Evolutionary conservation across 2,797 vertebrate species (phyloP).

Genomic region (Distichodus sexfasciatus): DNA sequence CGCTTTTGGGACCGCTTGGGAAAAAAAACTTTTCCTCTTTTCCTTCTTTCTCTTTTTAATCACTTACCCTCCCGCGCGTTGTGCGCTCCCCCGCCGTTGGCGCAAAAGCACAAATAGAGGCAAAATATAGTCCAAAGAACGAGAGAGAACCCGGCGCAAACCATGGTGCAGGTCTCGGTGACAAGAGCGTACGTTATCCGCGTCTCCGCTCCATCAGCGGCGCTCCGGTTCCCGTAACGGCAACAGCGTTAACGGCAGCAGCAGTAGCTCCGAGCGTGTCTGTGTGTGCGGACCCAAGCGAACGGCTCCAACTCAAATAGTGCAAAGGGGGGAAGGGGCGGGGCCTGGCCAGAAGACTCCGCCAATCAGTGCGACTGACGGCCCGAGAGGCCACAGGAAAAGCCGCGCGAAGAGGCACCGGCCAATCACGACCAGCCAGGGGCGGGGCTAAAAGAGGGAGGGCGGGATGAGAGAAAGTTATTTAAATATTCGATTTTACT

Average conservation of each 20-base stretch:
- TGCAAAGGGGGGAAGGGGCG: constrained; percentile 69
- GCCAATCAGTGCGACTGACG: not conserved
- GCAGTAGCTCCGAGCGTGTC: constrained; percentile 70
- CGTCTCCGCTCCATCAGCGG: constrained; percentile 74
- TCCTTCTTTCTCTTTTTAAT: constrained; percentile 41
- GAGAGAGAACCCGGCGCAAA: constrained; percentile 76
- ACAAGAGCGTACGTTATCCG: constrained; percentile 61
- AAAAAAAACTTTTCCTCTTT: constrained; percentile 77
- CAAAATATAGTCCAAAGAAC: constrained; percentile 89
- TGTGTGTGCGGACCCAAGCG: no score
- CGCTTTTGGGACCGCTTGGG: no score
- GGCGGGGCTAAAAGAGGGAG: no score
- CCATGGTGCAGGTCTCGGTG: constrained; percentile 78
- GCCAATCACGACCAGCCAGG: no score
- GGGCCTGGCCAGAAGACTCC: constrained; percentile 58
- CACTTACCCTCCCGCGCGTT: constrained; percentile 95
- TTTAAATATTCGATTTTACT: no score
- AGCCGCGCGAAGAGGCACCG: no score
- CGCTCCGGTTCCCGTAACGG: constrained; percentile 45
- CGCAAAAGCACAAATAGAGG: constrained; percentile 80
- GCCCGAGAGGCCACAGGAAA: no score
- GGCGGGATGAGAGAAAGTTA: no score
- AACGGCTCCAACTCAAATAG: constrained; percentile 83
- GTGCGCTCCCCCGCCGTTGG: constrained; percentile 84
- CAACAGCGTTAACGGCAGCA: constrained; percentile 12